A percentile compares a stretch with the other conserved stretches of the same genome.
Conservation (phyloP, 2,113 vertebrate species). For the Piaya cayana region DNA sequence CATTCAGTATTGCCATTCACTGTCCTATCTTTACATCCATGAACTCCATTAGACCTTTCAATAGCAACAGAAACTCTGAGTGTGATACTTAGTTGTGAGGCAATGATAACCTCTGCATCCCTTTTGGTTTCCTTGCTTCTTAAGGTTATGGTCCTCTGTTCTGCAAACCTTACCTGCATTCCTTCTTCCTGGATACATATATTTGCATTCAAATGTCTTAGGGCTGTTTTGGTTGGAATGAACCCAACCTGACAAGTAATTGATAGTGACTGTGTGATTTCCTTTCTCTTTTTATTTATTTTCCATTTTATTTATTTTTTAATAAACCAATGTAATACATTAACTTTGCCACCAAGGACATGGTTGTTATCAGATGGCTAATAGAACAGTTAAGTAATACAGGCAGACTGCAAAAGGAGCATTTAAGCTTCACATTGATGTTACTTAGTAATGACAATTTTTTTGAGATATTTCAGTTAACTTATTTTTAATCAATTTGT, state of each 20-base stretch:
- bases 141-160: not conserved
- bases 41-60: not conserved
- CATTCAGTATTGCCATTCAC: not conserved
- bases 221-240: not conserved
- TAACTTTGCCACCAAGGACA: not conserved
- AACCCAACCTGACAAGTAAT: not conserved
- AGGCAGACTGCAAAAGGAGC: not conserved
- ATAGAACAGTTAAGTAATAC: not conserved
- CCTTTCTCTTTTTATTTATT: not conserved
- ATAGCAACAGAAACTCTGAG: not conserved
- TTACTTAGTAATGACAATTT: not conserved
- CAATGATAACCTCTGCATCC: not conserved
- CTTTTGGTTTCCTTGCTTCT: not conserved
- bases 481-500: not conserved
- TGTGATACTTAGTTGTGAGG: not conserved
- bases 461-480: not conserved
- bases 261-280: not conserved
- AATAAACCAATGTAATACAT: not conserved
- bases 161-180: not conserved
- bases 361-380: not conserved
- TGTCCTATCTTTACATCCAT: not conserved
- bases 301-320: no score
- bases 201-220: not conserved
- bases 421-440: not conserved
- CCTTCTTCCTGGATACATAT: not conserved